A percentile compares a stretch with the other conserved stretches of the same genome.
Conservation (phyloP, 2,113 vertebrate genomes). For the Rhynchomys soricoides region DNA sequence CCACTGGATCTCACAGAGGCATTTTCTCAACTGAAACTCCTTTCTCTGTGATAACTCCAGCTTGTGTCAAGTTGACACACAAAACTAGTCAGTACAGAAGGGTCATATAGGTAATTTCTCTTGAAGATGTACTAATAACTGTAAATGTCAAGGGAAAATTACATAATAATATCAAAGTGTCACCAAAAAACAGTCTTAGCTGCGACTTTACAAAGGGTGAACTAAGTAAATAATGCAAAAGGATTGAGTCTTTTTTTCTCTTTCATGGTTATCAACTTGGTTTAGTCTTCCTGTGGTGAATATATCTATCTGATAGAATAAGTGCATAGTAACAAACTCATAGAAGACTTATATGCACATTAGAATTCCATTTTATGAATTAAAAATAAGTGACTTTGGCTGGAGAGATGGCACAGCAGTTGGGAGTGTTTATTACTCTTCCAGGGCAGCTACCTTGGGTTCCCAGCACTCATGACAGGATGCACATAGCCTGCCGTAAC, state of each 20-base stretch:
- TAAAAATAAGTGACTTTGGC: conserved; percentile 42
- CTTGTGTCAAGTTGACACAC: no score
- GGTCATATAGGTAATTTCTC: background rate
- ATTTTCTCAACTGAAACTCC: no score
- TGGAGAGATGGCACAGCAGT: background rate
- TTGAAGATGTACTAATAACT: conserved; percentile 10
- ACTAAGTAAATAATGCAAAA: background rate
- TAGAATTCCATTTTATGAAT: conserved; percentile 40
- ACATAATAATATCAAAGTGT: conserved; percentile 8
- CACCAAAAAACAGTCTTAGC: background rate
- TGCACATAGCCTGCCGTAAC: no score
- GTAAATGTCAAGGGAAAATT: conserved; percentile 37
- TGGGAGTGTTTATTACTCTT: background rate
- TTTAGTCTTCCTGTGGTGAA: background rate
- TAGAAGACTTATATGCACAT: background rate
- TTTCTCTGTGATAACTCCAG: no score
- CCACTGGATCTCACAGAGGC: no score
- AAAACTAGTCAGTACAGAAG: no score
- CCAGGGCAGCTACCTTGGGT: no score
- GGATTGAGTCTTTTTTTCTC: background rate
- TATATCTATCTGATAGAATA: background rate
- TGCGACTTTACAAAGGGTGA: conserved; percentile 8
- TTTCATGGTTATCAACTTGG: conserved; percentile 9
- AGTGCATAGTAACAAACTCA: background rate
- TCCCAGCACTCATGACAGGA: background rate